Base-by-base conservation (phyloP, 2,888 invertebrate genomes). In the Allolobophora icterica region DNA sequence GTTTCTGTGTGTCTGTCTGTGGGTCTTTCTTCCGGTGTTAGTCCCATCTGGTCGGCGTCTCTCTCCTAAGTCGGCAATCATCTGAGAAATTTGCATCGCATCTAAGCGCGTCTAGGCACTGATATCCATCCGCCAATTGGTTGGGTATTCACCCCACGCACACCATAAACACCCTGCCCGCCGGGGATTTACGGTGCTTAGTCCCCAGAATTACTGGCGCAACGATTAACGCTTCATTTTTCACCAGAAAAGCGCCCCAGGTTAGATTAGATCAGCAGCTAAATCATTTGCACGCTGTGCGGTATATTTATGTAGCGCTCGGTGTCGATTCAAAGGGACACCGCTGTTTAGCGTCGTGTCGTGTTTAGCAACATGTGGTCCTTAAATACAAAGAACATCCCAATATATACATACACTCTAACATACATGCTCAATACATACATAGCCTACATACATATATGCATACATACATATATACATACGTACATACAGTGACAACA, bases 71-170 rank as follows among this genome's bases (percentile, higher is more conserved):
- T 52, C 52, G 52, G 52, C 6, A 52, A 52, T 52, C 71, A 71
- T 71, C 71, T 71, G 71, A 71, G n/a, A 71, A 30, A 71, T 71
- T 71, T 71, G 71, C n/a, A 71, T 71, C n/a, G 71, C 71, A n/a
- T n/a, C 71, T 71, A n/a, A 71, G 71, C 71, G 30, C 71, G 71
- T 71, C 71, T n/a, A 30, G 71, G n/a, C n/a, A 1, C 30, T 30
- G 30, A 71, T 71, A 71, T 71, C 71, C 71, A 71, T 71, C n/a
- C 30, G n/a, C 30, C 71, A 21, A 71, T 71, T n/a, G 52, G 52
- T 52, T 52, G 52, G 21, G 19, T 24, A 52, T 52, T 52, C 52
- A 2, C 52, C 71, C 71, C 71, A 71, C 71, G n/a, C n/a, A 30
- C 30, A n/a, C 71, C 71, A n/a, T 71, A 71, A 71, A 71, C n/a